Conservation (phyloP, 2,888 invertebrate genomes). For the Tuta absoluta region DNA sequence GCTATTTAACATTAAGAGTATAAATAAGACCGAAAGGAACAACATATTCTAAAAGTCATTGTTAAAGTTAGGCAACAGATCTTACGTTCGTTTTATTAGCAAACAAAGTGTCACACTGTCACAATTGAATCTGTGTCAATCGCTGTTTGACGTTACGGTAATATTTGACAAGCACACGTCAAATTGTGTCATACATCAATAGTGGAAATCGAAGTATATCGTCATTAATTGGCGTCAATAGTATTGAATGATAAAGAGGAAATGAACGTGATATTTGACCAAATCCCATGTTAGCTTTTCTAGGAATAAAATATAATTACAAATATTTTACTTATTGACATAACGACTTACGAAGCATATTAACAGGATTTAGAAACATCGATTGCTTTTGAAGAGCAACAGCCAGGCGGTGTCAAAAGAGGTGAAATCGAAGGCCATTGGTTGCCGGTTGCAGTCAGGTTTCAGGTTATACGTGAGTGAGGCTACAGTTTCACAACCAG, state of each 20-base stretch:
- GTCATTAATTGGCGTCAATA: too few species aligned
- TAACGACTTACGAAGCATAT: too few species aligned
- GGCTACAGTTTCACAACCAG: slow-evolving; percentile 60
- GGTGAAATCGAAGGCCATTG: slow-evolving; percentile 68
- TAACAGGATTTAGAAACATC: slow-evolving; percentile 39
- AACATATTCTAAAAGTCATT: slow-evolving; percentile 15
- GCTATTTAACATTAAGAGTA: too few species aligned
- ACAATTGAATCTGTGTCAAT: slow-evolving; percentile 44
- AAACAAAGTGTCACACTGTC: slow-evolving; percentile 34
- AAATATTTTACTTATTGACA: too few species aligned
- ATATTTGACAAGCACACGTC: slow-evolving; percentile 5
- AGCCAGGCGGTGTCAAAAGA: slow-evolving; percentile 59
- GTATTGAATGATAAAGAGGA: too few species aligned
- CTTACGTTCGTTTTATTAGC: too few species aligned
- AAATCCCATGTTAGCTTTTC: too few species aligned
- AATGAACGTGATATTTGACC: too few species aligned
- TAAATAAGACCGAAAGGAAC: too few species aligned
- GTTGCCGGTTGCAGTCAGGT: slow-evolving; percentile 50
- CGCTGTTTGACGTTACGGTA: slow-evolving; percentile 44
- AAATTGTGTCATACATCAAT: not conserved
- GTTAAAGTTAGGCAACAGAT: too few species aligned
- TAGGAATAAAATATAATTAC: too few species aligned
- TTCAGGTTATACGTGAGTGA: slow-evolving; percentile 38
- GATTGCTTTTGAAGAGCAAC: slow-evolving; percentile 62
- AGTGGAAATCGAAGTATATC: not conserved